Evolutionary conservation across 2,888 invertebrate genomes (phyloP).

Genomic region (Galerucella nymphaeae): DNA sequence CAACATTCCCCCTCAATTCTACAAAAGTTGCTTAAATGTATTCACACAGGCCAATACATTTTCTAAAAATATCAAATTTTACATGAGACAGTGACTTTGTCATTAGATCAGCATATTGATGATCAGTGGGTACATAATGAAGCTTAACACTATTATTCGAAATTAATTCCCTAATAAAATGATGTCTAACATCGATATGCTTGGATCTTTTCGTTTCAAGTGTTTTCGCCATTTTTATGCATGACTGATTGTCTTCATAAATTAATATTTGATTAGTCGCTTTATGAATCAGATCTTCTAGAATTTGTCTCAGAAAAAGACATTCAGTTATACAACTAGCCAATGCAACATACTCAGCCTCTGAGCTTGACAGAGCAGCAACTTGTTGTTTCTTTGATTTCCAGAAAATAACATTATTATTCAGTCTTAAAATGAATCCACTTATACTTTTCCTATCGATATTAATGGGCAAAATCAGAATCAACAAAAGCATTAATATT

Average conservation of each 20-base stretch:
- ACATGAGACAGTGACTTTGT: neutral
- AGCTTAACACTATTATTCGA: neutral
- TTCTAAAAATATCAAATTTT: conserved; percentile 14
- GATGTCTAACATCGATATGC: conserved; percentile 39
- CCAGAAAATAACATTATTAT: conserved; percentile 40
- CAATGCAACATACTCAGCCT: conserved; percentile 44
- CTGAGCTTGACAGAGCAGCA: conserved; percentile 40
- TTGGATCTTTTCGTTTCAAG: conserved; percentile 41
- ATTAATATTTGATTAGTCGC: conserved; percentile 31
- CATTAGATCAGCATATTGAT: conserved; percentile 14
- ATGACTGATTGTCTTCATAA: conserved; percentile 34
- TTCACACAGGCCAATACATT: conserved; percentile 9
- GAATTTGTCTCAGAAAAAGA: conserved; percentile 42
- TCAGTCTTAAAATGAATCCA: conserved; percentile 37
- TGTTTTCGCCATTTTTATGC: conserved; percentile 37
- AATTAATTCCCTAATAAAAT: conserved; percentile 34
- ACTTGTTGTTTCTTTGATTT: conserved; percentile 42
- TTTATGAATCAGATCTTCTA: conserved; percentile 30
- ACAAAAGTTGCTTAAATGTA: conserved; percentile 1
- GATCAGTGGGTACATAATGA: conserved; percentile 14
- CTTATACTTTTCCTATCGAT: conserved; percentile 10
- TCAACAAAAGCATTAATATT: conserved; percentile 23
- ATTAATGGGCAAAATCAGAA: conserved; percentile 19
- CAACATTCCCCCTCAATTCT: conserved; percentile 12
- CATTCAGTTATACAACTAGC: conserved; percentile 41